A percentile compares a stretch with the other conserved stretches of the same genome.
These are phyloP conservation scores for Archivesica marissinica DNA, from an alignment of 1,140 invertebrate species.

Conservation along the genomic window DNA sequence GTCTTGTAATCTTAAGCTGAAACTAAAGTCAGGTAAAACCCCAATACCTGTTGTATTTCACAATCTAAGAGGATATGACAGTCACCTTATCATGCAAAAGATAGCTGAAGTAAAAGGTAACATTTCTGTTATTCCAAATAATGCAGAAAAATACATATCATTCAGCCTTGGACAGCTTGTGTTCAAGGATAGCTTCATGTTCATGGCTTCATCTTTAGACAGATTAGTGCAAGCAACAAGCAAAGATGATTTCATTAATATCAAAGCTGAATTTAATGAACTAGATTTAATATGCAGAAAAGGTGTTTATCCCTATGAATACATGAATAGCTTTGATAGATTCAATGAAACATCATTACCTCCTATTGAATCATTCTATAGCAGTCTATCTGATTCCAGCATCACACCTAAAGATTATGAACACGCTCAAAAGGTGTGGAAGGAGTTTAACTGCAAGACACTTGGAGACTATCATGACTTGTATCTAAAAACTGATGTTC, in stretches of 20 bases:
- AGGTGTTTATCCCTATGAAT: no score
- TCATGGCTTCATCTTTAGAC: no score
- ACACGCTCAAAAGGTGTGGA: conserved; percentile 73
- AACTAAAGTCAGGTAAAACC: background rate
- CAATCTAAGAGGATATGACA: no score
- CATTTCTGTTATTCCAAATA: no score
- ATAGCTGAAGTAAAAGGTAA: no score
- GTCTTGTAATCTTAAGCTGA: conserved; percentile 40
- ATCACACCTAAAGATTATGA: no score
- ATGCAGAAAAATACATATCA: conserved; percentile 16
- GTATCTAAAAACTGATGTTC: conserved; percentile 75
- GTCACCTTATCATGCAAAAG: no score
- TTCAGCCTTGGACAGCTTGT: background rate
- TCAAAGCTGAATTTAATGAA: conserved; percentile 42
- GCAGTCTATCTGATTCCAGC: conserved; percentile 53
- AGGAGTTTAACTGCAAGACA: conserved; percentile 75
- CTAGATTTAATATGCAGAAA: conserved; percentile 57
- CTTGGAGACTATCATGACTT: conserved; percentile 82
- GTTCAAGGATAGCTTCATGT: conserved; percentile 14
- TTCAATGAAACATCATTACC: conserved; percentile 73
- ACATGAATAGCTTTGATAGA: no score
- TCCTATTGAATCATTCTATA: conserved; percentile 68
- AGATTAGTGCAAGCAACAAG: no score
- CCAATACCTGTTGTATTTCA: no score
- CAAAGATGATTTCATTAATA: background rate